These are phyloP conservation scores for Rattus rattus DNA, from an alignment of 2,113 vertebrate genomes.

Conservation along the genomic window DNA sequence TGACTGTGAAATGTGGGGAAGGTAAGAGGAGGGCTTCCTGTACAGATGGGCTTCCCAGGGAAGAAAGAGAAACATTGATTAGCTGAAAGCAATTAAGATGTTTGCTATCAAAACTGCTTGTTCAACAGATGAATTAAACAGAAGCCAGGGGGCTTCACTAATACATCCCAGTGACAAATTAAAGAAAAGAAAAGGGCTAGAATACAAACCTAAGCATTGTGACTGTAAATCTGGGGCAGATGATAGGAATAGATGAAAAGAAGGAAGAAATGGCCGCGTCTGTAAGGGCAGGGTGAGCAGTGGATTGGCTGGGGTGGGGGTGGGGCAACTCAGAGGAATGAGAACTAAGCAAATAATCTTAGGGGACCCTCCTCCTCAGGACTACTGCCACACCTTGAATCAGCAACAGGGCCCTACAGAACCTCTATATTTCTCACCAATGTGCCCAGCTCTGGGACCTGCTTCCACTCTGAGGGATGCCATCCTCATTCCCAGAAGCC, in stretches of 20 bases:
- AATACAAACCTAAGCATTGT: slow-evolving; percentile 37
- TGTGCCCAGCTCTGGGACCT: neutral
- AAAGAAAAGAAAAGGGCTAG: neutral
- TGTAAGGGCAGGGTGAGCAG: neutral
- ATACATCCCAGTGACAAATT: slow-evolving; percentile 32
- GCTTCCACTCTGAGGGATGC: neutral
- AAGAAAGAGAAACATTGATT: slow-evolving; percentile 14
- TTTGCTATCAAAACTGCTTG: slow-evolving; percentile 43
- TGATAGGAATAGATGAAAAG: neutral
- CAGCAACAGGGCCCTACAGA: neutral
- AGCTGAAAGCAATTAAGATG: neutral
- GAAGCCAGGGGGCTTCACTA: slow-evolving; percentile 45
- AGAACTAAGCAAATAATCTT: neutral
- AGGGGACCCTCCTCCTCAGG: neutral
- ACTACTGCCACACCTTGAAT: neutral
- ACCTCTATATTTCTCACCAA: neutral
- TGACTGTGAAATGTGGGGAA: neutral
- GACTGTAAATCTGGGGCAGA: slow-evolving; percentile 11
- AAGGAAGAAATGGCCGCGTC: neutral
- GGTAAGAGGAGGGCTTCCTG: slow-evolving; percentile 6
- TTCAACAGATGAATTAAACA: slow-evolving; percentile 38
- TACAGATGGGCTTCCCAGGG: slow-evolving; percentile 6
- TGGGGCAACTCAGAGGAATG: neutral
- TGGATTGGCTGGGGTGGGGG: neutral
- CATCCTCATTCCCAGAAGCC: neutral